A percentile compares a stretch with the other conserved stretches of the same genome.
Conservation (phyloP, 2,888 invertebrate genomes). For the Epinotia demarniana region DNA sequence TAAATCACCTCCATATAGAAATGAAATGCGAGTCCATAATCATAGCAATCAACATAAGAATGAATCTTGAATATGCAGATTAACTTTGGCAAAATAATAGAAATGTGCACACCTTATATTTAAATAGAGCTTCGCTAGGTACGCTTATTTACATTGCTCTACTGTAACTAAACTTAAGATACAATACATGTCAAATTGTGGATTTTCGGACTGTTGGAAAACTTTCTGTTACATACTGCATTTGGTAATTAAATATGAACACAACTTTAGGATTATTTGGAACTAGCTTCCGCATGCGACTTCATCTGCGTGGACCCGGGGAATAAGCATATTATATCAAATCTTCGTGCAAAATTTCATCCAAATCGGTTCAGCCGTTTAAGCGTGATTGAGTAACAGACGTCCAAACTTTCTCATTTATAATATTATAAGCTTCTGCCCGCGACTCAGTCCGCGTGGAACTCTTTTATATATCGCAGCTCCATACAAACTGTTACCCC, state of each 20-base stretch:
- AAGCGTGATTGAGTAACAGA: too few species aligned
- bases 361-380: too few species aligned
- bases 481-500: too few species aligned
- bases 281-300: too few species aligned
- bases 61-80: slow-evolving; percentile 44
- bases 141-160: slow-evolving; percentile 20
- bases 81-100: slow-evolving; percentile 40
- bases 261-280: background rate
- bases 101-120: slow-evolving; percentile 29
- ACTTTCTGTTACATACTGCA: background rate
- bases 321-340: too few species aligned
- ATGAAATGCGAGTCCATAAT: slow-evolving; percentile 33
- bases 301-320: too few species aligned
- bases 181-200: background rate
- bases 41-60: slow-evolving; percentile 42
- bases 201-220: background rate
- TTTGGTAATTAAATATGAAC: background rate
- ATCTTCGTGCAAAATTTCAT: too few species aligned
- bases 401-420: too few species aligned
- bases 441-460: too few species aligned
- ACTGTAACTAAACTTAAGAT: background rate
- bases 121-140: slow-evolving; percentile 24
- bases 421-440: too few species aligned
- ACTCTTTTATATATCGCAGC: too few species aligned
- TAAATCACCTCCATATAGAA: slow-evolving; percentile 29